A percentile compares a stretch with the other conserved stretches of the same genome.
phyloP scores from a whole-genome alignment of 2,888 invertebrate species.

The Zygaena filipendulae region DNA sequence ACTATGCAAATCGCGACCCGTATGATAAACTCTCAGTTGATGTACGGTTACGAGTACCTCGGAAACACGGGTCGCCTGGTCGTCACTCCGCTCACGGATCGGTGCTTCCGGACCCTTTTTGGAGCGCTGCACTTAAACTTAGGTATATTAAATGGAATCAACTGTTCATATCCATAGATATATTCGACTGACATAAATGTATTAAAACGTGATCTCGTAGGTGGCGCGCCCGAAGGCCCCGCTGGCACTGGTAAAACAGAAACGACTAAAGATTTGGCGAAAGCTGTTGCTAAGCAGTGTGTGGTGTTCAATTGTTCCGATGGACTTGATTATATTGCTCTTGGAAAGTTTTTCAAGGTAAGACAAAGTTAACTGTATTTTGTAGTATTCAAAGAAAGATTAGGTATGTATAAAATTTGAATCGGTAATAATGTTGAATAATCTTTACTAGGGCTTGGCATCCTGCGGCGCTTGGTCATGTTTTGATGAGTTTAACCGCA shows the following conservation, averaged over 20 bases:
- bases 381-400: no score
- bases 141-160: conserved; percentile 51
- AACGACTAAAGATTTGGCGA: conserved; percentile 93
- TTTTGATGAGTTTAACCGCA: conserved; percentile 95
- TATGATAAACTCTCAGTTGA: conserved; percentile 90
- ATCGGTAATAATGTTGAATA: no score
- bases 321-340: conserved; percentile 89
- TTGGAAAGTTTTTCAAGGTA: conserved; percentile 91
- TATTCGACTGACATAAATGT: no score
- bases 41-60: conserved; percentile 93
- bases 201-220: no score
- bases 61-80: conserved; percentile 88
- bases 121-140: conserved; percentile 90
- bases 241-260: conserved; percentile 90
- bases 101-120: conserved; percentile 90
- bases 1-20: conserved; percentile 71
- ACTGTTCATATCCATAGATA: no score
- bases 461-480: conserved; percentile 96
- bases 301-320: conserved; percentile 96
- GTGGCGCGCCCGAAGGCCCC: conserved; percentile 84
- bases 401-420: no score
- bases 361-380: no score
- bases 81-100: conserved; percentile 91
- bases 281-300: conserved; percentile 94
- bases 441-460: conserved; percentile 75